phyloP scores from a whole-genome alignment of 92 coral and sea anemone genomes.

The Epizoanthus fatuus region DNA sequence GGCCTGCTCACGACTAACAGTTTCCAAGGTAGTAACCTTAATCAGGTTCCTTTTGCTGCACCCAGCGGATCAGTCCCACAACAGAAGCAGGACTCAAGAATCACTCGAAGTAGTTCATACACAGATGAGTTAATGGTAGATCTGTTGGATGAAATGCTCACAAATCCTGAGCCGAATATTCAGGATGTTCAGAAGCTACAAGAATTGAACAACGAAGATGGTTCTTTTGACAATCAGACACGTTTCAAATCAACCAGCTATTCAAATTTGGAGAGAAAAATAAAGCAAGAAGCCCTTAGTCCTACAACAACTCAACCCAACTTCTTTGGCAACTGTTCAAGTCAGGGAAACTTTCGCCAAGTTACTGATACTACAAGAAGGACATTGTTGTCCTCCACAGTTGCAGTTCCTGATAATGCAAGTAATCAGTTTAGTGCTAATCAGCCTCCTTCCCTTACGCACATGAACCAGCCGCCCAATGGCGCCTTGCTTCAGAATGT shows the following conservation, averaged over 20 bases:
- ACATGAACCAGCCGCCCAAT: background rate
- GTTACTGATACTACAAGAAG: background rate
- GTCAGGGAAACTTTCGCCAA: conserved; percentile 3
- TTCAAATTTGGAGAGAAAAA: conserved; percentile 16
- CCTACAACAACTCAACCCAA: conserved; percentile 30
- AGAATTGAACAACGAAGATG: conserved; percentile 3
- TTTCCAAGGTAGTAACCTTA: conserved; percentile 25
- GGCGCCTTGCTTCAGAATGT: background rate
- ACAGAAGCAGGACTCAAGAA: background rate
- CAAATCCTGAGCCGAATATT: conserved; percentile 15
- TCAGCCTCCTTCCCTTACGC: background rate
- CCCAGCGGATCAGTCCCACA: background rate
- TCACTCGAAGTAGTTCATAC: background rate
- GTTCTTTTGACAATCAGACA: conserved; percentile 11
- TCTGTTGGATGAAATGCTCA: conserved; percentile 28
- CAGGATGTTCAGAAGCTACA: conserved; percentile 18
- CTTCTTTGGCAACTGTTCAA: conserved; percentile 1
- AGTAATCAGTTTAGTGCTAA: background rate
- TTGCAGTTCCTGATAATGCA: background rate
- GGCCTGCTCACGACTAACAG: conserved; percentile 3
- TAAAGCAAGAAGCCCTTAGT: conserved; percentile 26
- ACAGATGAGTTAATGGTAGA: conserved; percentile 35
- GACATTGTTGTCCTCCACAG: background rate
- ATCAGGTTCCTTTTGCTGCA: background rate
- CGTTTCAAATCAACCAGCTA: conserved; percentile 13